Evolutionary conservation across 2,888 invertebrate genomes (phyloP).

Genomic region (Drosophila koepferae): DNA sequence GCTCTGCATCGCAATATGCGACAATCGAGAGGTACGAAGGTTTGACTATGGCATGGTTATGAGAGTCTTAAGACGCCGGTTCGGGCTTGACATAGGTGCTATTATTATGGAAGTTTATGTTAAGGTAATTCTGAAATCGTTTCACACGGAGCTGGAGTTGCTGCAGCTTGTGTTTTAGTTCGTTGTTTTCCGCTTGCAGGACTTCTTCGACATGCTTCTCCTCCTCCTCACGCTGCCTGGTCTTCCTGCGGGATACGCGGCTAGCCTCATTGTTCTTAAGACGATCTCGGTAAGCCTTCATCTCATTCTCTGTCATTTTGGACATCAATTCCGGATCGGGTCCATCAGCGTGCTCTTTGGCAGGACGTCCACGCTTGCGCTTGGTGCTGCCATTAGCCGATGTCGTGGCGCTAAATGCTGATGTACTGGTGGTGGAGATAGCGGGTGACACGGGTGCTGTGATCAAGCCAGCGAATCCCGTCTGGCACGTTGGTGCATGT

Average conservation of each 20-base stretch:
- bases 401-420: slow-evolving; percentile 50
- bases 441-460: slow-evolving; percentile 76
- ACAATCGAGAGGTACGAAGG: slow-evolving; percentile 56
- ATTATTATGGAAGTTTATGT: slow-evolving; percentile 24
- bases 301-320: slow-evolving; percentile 67
- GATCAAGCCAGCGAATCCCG: slow-evolving; percentile 50
- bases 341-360: slow-evolving; percentile 82
- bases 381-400: slow-evolving; percentile 28
- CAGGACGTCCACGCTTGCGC: slow-evolving; percentile 81
- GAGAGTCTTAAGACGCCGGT: slow-evolving; percentile 59
- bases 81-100: slow-evolving; percentile 66
- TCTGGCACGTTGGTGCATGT: slow-evolving; percentile 55
- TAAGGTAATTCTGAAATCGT: slow-evolving; percentile 24
- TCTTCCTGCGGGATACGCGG: slow-evolving; percentile 82
- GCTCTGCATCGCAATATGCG: slow-evolving; percentile 60
- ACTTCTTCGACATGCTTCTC: slow-evolving; percentile 63
- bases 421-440: slow-evolving; percentile 64
- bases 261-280: slow-evolving; percentile 84
- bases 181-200: slow-evolving; percentile 30
- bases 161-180: slow-evolving; percentile 23
- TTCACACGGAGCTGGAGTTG: neutral
- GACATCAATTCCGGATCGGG: slow-evolving; percentile 74
- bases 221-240: slow-evolving; percentile 77
- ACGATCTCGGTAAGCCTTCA: slow-evolving; percentile 77
- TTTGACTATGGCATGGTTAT: slow-evolving; percentile 59